A percentile compares a stretch with the other conserved stretches of the same genome.
phyloP scores from a whole-genome alignment of 1,140 invertebrate species.

The Drosophila ercepeae region DNA sequence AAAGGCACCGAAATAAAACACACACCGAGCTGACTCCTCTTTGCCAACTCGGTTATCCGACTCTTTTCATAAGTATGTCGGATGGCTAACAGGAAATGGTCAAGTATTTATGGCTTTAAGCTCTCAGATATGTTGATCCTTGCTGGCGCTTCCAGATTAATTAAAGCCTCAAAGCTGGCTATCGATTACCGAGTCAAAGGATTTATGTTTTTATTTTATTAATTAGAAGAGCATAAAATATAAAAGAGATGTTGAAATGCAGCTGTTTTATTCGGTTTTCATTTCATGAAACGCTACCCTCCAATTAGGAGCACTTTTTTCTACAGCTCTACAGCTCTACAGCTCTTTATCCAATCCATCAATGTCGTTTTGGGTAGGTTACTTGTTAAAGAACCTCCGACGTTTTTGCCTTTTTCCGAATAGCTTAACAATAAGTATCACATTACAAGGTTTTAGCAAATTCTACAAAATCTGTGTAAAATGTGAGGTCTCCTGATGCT shows the following conservation, averaged over 20 bases:
- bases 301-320: conserved; percentile 66
- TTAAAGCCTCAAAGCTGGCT: conserved; percentile 26
- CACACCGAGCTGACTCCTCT: conserved; percentile 18
- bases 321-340: conserved; percentile 27
- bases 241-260: conserved; percentile 30
- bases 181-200: conserved; percentile 54
- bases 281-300: conserved; percentile 47
- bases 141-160: conserved; percentile 14
- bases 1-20: conserved; percentile 55
- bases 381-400: conserved; percentile 10
- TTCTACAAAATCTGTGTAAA: neutral
- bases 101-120: conserved; percentile 40
- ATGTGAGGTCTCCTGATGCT: neutral
- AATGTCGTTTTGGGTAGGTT: conserved; percentile 38
- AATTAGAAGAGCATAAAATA: conserved; percentile 50
- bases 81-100: conserved; percentile 13
- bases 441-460: neutral
- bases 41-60: conserved; percentile 17
- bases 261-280: conserved; percentile 22
- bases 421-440: neutral
- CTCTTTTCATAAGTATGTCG: conserved; percentile 23
- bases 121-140: conserved; percentile 6
- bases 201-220: conserved; percentile 60
- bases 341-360: conserved; percentile 52
- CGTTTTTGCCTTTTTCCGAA: neutral